A percentile compares a stretch with the other conserved stretches of the same genome.
phyloP scores from a whole-genome alignment of 92 coral and sea anemone species.

The Epizoanthus stellaris region DNA sequence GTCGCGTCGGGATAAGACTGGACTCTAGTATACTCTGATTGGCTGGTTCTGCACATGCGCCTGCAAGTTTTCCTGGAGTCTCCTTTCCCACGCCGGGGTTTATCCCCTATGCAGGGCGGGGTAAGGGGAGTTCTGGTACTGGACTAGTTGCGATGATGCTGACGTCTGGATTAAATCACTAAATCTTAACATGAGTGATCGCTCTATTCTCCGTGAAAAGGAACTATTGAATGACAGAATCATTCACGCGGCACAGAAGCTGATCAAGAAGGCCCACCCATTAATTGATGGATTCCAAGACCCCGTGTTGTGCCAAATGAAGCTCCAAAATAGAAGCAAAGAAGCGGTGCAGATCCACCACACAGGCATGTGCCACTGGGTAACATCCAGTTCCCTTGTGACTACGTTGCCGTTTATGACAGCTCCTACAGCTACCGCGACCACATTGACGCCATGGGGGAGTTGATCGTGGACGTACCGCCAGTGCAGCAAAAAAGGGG shows the following conservation, averaged over 20 bases:
- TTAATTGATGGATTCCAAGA: constrained; percentile 43
- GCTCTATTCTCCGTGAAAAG: constrained; percentile 11
- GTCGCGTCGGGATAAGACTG: no score
- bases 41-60: no score
- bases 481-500: constrained; percentile 36
- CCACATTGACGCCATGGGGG: constrained; percentile 36
- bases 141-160: constrained; percentile 21
- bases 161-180: constrained; percentile 41
- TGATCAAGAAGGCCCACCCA: constrained; percentile 36
- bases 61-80: no score
- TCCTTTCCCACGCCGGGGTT: no score
- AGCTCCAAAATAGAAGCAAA: constrained; percentile 11
- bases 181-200: constrained; percentile 36
- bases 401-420: constrained; percentile 44
- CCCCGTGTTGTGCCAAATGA: constrained; percentile 36
- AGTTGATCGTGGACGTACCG: constrained; percentile 28
- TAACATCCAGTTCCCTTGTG: constrained; percentile 32
- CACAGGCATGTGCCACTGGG: constrained; percentile 48
- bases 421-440: constrained; percentile 35
- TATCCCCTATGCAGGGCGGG: no score
- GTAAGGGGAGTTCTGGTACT: no score
- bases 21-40: no score
- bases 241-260: constrained; percentile 42
- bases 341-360: constrained; percentile 48
- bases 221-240: constrained; percentile 32